Evolutionary conservation across 2,113 vertebrate species (phyloP).

Genomic region (Odobenus rosmarus): DNA sequence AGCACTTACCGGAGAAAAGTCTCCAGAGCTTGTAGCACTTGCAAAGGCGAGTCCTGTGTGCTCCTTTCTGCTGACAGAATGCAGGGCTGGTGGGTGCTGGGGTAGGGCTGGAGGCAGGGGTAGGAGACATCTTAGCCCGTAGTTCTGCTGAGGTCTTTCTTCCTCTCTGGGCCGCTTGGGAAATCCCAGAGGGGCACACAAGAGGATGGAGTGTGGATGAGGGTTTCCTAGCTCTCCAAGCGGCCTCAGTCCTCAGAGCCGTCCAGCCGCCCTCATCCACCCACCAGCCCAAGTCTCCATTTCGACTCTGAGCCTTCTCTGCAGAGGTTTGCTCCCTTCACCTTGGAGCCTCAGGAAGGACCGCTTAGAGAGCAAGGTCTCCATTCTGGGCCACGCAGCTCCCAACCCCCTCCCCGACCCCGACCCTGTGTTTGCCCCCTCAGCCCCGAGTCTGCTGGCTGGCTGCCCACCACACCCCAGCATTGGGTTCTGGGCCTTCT

Average conservation of each 20-base stretch:
- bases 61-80: background rate
- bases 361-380: background rate
- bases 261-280: background rate
- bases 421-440: background rate
- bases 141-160: background rate
- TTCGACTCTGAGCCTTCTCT: background rate
- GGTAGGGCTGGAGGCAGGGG: background rate
- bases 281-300: background rate
- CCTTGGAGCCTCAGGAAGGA: background rate
- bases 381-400: background rate
- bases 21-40: background rate
- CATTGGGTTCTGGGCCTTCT: slow-evolving; percentile 12
- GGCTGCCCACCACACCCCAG: background rate
- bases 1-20: slow-evolving; percentile 6
- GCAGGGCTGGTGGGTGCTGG: background rate
- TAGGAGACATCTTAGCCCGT: background rate
- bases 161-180: background rate
- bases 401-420: background rate
- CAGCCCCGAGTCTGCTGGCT: background rate
- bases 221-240: background rate
- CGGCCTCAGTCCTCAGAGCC: background rate
- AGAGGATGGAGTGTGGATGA: background rate
- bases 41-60: background rate
- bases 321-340: background rate
- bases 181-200: slow-evolving; percentile 2